phyloP scores from a whole-genome alignment of 2,797 vertebrate genomes.

The Sebastes diaconus region DNA sequence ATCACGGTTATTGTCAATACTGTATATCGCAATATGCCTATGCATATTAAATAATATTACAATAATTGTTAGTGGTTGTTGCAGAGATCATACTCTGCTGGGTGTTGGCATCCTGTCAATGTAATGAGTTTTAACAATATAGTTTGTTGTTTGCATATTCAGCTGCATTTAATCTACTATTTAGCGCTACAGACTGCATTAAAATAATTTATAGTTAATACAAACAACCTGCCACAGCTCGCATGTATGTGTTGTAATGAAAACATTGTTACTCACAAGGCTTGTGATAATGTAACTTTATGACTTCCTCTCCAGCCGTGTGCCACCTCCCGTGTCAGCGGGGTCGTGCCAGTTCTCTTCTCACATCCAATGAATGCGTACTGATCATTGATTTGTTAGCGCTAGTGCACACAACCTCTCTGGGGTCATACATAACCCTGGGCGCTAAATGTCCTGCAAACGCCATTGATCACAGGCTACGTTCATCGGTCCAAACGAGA shows the following conservation, averaged over 20 bases:
- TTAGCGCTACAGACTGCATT: conserved; percentile 1
- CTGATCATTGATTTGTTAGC: conserved; percentile 75
- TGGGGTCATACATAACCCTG: conserved; percentile 74
- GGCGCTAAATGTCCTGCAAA: conserved; percentile 76
- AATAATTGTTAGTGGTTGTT: background rate
- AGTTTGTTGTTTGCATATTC: conserved; percentile 2
- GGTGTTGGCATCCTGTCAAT: conserved; percentile 1
- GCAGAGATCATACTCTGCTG: background rate
- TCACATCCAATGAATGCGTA: conserved; percentile 53
- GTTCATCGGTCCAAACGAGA: conserved; percentile 24
- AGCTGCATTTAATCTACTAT: conserved; percentile 9
- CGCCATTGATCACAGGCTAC: conserved; percentile 70
- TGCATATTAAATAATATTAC: no score
- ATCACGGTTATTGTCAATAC: no score
- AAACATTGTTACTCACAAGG: conserved; percentile 3
- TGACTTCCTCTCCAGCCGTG: conserved; percentile 39
- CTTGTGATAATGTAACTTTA: conserved; percentile 43
- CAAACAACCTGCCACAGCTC: background rate
- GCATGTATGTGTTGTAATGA: conserved; percentile 17
- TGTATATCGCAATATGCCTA: no score
- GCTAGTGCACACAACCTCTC: conserved; percentile 43
- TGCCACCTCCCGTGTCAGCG: conserved; percentile 46
- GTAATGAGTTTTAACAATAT: background rate
- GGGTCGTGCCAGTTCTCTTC: conserved; percentile 60
- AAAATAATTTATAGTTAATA: conserved; percentile 20